Evolutionary conservation across 2,113 vertebrate genomes (phyloP).

Genomic region (Baryphthengus martii): DNA sequence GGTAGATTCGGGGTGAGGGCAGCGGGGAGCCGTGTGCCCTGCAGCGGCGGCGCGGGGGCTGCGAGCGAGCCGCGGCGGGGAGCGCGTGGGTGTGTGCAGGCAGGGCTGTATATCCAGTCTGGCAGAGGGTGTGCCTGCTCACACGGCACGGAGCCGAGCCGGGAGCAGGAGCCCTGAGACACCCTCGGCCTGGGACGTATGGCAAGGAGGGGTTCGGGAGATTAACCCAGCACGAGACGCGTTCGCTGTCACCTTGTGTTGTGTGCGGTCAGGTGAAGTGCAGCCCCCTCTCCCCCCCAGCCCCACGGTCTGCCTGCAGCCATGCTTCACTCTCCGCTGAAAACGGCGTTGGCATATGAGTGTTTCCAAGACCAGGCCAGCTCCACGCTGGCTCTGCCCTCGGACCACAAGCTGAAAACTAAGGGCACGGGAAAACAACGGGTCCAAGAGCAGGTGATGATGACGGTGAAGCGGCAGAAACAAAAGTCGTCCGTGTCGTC

Average conservation of each 20-base stretch:
- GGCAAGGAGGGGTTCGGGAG: constrained; percentile 61
- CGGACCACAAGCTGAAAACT: constrained; percentile 76
- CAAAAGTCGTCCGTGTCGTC: constrained; percentile 72
- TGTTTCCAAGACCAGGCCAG: constrained; percentile 77
- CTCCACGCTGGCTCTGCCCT: constrained; percentile 79
- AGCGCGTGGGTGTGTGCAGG: constrained; percentile 72
- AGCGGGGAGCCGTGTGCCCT: not conserved
- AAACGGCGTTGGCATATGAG: constrained; percentile 77
- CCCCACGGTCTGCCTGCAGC: not conserved
- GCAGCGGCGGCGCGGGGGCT: not conserved
- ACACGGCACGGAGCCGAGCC: constrained; percentile 57
- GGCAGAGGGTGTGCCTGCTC: constrained; percentile 75
- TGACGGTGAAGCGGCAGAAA: constrained; percentile 80
- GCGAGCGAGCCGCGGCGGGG: not conserved
- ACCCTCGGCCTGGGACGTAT: constrained; percentile 44
- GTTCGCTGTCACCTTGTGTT: not conserved
- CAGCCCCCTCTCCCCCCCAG: not conserved
- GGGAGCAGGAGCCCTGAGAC: constrained; percentile 55
- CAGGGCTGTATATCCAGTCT: constrained; percentile 79
- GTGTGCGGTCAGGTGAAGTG: not conserved
- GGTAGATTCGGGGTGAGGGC: not conserved
- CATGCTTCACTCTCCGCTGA: constrained; percentile 79
- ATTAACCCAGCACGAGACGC: constrained; percentile 7
- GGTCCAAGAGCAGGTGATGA: constrained; percentile 80
- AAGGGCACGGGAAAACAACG: constrained; percentile 77